A percentile compares a stretch with the other conserved stretches of the same genome.
Evolutionary conservation across 2,113 vertebrate genomes (phyloP).

Genomic region (Platichthys stellatus): DNA sequence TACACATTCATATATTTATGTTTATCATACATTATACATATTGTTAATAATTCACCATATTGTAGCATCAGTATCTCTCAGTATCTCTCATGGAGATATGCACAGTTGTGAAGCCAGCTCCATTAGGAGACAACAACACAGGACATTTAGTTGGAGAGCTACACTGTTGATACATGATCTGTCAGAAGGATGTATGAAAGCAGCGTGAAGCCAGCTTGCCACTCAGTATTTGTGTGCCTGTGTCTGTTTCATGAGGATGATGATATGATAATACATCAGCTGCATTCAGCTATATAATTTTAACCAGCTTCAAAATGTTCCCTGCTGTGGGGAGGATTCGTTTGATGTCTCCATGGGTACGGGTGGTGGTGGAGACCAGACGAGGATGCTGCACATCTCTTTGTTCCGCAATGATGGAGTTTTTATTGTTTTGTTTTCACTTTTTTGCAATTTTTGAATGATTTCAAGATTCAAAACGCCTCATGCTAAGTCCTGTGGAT

Average conservation of each 20-base stretch:
- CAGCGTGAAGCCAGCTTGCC: conserved; percentile 13
- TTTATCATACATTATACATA: background rate
- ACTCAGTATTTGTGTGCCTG: conserved; percentile 16
- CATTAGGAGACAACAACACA: conserved; percentile 15
- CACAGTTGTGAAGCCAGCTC: background rate
- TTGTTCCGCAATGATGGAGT: conserved; percentile 4
- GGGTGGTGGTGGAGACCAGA: background rate
- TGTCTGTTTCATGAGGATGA: conserved; percentile 67
- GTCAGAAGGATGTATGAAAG: conserved; percentile 32
- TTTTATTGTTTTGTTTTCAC: background rate
- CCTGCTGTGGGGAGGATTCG: conserved; percentile 32
- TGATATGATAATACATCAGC: conserved; percentile 63
- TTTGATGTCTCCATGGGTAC: conserved; percentile 54
- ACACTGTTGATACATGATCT: conserved; percentile 20
- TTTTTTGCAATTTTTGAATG: background rate
- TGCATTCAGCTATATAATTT: conserved; percentile 25
- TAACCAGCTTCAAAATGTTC: conserved; percentile 48
- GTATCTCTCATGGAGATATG: background rate
- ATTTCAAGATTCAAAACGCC: background rate
- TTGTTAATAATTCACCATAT: conserved; percentile 2
- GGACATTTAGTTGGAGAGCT: background rate
- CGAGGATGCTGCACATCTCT: background rate
- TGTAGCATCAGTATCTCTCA: background rate
- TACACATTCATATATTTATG: background rate
- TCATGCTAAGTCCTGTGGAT: background rate